A percentile compares a stretch with the other conserved stretches of the same genome.
Evolutionary conservation across 53 echinoderm and acorn worm genomes (phyloP).

Genomic region (Hippasteria phrygiana): DNA sequence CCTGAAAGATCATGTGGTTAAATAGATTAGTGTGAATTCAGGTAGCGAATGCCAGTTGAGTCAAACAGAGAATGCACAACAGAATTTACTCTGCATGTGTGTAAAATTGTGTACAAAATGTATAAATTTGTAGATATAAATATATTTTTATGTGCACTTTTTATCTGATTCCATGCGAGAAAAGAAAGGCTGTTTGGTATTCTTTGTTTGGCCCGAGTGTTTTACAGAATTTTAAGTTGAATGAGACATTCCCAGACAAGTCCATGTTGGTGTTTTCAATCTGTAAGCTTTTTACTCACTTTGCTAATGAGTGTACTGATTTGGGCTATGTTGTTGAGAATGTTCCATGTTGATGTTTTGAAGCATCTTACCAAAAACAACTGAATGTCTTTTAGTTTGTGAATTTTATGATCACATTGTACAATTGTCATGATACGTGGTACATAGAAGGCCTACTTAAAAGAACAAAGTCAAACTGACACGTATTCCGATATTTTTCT

Average conservation of each 20-base stretch:
- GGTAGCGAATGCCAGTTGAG: no score
- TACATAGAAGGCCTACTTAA: no score
- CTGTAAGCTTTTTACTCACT: slow-evolving; percentile 3
- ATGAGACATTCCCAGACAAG: slow-evolving; percentile 12
- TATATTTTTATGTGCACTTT: slow-evolving; percentile 70
- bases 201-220: slow-evolving; percentile 27
- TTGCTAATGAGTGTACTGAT: no score
- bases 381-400: no score
- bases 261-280: background rate
- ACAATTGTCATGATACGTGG: no score
- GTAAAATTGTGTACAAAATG: slow-evolving; percentile 58
- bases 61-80: slow-evolving; percentile 44
- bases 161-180: slow-evolving; percentile 46
- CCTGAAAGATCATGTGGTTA: slow-evolving; percentile 15
- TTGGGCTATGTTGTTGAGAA: no score
- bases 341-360: no score
- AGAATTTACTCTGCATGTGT: background rate
- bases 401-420: no score
- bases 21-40: background rate
- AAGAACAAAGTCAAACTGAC: no score
- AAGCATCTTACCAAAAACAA: no score
- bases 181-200: slow-evolving; percentile 36
- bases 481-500: background rate
- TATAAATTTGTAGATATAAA: slow-evolving; percentile 64
- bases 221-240: background rate